Evolutionary conservation across 2,888 invertebrate species (phyloP), one percentile per base, ranked within the genome.

Genomic region (Lycia hirtaria): DNA sequence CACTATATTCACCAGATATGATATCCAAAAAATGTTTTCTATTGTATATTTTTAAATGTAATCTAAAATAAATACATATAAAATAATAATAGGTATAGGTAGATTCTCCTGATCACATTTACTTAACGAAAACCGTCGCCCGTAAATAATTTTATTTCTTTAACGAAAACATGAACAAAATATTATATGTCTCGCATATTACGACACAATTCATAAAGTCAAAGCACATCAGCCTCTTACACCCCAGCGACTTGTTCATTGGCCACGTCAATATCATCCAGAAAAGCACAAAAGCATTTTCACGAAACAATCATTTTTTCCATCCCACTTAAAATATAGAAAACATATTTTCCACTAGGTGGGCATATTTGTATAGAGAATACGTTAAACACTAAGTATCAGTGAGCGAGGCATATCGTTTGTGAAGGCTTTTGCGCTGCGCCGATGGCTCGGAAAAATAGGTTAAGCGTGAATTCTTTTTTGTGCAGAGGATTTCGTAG

Each of bases 361-460:
- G 26, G 56, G 49, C 61, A 54, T 49, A 56, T 65, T 63, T 63
- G 61, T 65, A 56, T 59, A 63, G 63, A 62, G 62, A 65, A 58
- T 58, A 65, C 62, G 56, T 65, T 61, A 65, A 65, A 62, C 56
- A 60, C 60, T 62, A 62, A 60, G 58, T 64, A 67, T 68, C 69
- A 62, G 64, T 66, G 60, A 67, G 56, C 48, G 57, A 59, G 59
- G 62, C 68, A 64, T 64, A 67, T 71, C 67, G 66, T 67, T 69
- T 65, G 70, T 65, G 67, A 69, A 69, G 60, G 64, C 64, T 63
- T 67, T 71, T 61, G 65, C 67, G 67, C 65, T 45, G 59, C 69
- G 65, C 47, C 71, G 71, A 70, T 71, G 66, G 69, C 45, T 64
- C 67, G 75, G 73, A 74, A 76, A 64, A 74, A 61, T 59, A 49